Evolutionary conservation across 2,797 vertebrate genomes (phyloP).

Genomic region (Halcyon smyrnensis): DNA sequence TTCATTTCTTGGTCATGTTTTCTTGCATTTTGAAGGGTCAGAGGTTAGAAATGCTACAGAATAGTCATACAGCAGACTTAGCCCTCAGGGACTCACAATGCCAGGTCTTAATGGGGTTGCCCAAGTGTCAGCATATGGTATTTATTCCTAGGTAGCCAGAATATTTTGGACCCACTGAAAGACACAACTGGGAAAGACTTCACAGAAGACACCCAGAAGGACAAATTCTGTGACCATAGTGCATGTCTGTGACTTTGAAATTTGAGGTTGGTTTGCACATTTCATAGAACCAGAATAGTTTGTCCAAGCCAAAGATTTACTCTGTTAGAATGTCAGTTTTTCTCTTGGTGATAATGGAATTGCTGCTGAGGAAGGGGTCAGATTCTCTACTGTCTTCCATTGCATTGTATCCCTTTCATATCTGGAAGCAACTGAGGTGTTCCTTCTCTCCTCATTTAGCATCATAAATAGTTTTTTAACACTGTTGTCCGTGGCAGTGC

Average conservation of each 20-base stretch:
- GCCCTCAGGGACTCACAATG: not conserved
- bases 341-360: not conserved
- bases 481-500: not conserved
- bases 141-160: not conserved
- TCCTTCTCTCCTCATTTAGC: not conserved
- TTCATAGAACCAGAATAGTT: not conserved
- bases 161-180: not conserved
- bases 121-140: accelerated
- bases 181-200: not conserved
- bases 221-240: not conserved
- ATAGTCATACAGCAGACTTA: not conserved
- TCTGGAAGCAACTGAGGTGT: not conserved
- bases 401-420: no score
- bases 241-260: not conserved
- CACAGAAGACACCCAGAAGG: not conserved
- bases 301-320: not conserved
- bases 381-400: not conserved
- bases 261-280: not conserved
- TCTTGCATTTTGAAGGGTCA: not conserved
- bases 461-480: not conserved
- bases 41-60: not conserved
- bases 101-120: not conserved
- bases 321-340: not conserved
- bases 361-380: not conserved
- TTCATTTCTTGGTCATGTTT: not conserved